Base-by-base conservation (phyloP, 2,888 invertebrate genomes). In the Heteromyza rotundicornis region DNA sequence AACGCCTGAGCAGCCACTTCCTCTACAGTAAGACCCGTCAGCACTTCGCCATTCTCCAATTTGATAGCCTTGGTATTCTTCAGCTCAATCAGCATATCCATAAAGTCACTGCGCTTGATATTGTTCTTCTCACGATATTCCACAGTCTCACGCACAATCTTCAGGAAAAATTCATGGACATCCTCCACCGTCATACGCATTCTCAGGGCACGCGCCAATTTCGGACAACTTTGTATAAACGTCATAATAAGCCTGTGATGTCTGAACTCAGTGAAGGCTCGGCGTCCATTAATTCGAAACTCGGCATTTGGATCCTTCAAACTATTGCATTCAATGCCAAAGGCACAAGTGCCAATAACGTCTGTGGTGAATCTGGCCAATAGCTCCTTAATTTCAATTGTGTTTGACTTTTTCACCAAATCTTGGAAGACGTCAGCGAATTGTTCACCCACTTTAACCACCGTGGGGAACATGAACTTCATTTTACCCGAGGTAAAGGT, bases 1-100 rank as follows among this genome's bases (percentile, higher is more conserved):
- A 86, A 82, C 2, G 86, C 84, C 58, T 88, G 87, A 0, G 86
- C 84, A 0, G 84, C 78, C 2, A 88, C 71, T 40, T 87, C 72
- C 2, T 84, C 76, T 8, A 86, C 70, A 0, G 82, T 47, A 0
- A 78, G 68, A 22, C 70, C 66, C 1, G 60, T 59, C 0, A 53
- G 16, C 2, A 64, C 66, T 20, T 69, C 64, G n/a, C n/a, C n/a
- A n/a, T n/a, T n/a, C 1, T 67, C 54, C 32, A 12, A 32, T n/a
- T n/a, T n/a, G 3, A 40, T 44, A 3, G 71, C 72, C 0, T 66
- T 69, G 12, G 66, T 73, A 2, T 63, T 61, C 64, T 80, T 81
- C 68, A 80, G 69, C 36, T 84, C 82, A 16, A 85, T 74, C 62
- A 85, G 72, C 2, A 85, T 63, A 55, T 86, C 84, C 63, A 87